Evolutionary conservation across 2,888 invertebrate species (phyloP).

Genomic region (Pseudoips prasinana): DNA sequence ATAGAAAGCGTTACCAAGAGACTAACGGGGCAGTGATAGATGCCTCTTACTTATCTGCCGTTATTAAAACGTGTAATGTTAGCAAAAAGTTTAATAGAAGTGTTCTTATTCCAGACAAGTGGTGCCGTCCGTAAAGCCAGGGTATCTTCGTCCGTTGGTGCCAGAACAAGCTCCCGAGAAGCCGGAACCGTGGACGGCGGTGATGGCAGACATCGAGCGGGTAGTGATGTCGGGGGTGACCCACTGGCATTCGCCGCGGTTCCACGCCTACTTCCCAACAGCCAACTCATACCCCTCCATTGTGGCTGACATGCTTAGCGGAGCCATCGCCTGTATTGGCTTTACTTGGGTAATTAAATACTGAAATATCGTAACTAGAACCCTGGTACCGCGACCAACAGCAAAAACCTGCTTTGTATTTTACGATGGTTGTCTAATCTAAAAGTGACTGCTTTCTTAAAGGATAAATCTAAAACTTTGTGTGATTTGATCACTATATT

Average conservation of each 20-base stretch:
- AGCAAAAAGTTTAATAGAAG: too few species aligned
- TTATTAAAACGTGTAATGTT: too few species aligned
- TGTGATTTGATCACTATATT: too few species aligned
- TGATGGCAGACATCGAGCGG: constrained; percentile 95
- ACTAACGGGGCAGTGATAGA: too few species aligned
- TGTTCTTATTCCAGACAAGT: constrained; percentile 86
- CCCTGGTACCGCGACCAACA: too few species aligned
- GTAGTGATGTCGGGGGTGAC: constrained; percentile 99
- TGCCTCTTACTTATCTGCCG: too few species aligned
- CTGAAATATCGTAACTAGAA: too few species aligned
- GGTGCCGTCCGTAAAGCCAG: constrained; percentile 95
- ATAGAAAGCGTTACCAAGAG: too few species aligned
- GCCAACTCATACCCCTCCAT: constrained; percentile 97
- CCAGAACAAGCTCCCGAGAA: constrained; percentile 92
- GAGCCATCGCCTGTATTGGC: constrained; percentile 97
- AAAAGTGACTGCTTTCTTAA: too few species aligned
- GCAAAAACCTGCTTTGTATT: too few species aligned
- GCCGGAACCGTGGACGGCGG: constrained; percentile 94
- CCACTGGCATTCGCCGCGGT: constrained; percentile 97
- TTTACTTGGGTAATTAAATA: constrained; percentile 92
- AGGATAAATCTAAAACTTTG: too few species aligned
- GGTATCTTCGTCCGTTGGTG: constrained; percentile 93
- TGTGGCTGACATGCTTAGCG: constrained; percentile 96
- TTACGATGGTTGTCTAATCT: too few species aligned
- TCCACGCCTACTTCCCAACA: constrained; percentile 97